Base-by-base conservation (phyloP, 2,888 invertebrate genomes). In the Neuroscelio doddi region DNA sequence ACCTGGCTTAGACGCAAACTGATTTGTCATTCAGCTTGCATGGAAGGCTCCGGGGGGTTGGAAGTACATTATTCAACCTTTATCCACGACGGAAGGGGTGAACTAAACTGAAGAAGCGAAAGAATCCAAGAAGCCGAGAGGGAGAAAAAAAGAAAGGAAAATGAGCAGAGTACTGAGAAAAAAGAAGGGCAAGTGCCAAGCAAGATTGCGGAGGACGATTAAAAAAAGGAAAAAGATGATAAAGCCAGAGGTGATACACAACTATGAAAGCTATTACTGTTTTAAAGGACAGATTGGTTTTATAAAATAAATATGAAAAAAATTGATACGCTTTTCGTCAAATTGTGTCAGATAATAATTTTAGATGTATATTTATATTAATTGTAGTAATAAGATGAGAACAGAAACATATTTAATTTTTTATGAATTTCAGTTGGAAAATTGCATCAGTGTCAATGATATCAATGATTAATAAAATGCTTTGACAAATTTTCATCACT, bases 1-100 rank as follows among this genome's bases (percentile, higher is more conserved):
- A 78, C 75, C 73, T 74, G 71, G 74, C 75, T 76, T 64, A 72
- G 74, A 74, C 73, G 70, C 69, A 70, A 73, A 73, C 80, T 81
- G 79, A 80, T 80, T 80, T 80, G 80, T 80, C 80, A 80, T 81
- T 81, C 81, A 79, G 77, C 74, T 70, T 79, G 78, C 77, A 79
- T 76, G 75, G 69, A 72, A 76, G 73, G 72, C 72, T 72, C 69
- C 66, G 73, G 73, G 73, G 75, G 75, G 74, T 69, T 74, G 69
- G 65, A 68, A 73, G 76, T 80, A 79, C 77, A 81, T 81, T 81
- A 80, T 81, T 81, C 80, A 80, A 80, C 77, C 76, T 79, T 80
- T 80, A 81, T 80, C 79, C 79, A 58, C 34, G 64, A 59, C 64
- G 70, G 65, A 71, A 72, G 72, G 69, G 73, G 74, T 65, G 70